Evolutionary conservation across 2,797 vertebrate genomes (phyloP), one percentile per base, ranked within the genome.

Genomic region (Enteromius viviparus): DNA sequence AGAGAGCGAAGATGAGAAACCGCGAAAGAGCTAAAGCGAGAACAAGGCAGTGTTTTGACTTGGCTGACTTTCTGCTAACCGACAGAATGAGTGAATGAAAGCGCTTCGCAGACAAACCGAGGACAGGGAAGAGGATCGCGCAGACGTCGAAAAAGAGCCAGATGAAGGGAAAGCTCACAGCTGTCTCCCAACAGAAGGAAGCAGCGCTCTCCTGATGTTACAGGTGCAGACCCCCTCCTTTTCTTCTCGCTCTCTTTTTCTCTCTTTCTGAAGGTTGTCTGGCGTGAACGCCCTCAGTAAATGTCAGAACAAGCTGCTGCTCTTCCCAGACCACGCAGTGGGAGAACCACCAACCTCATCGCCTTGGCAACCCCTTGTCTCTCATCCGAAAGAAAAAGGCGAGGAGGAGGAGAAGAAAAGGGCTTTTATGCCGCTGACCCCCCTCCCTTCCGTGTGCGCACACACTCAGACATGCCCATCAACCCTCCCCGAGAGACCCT

Each of bases 281-380:
- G 90, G 90, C 91, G 91, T 89, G 86, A 90, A 87, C 89, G 89
- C 89, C 88, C 90, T 92, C 90, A 88, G 92, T 92, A 95, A 94
- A 94, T 95, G 94, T 95, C 94, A 95, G 90, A 89, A 93, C 93
- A 95, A 94, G 94, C 93, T 95, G 94, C 90, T 90, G 91, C 88
- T 91, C 94, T 95, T 94, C 93, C 94, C 94, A 94, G 91, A 93
- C 92, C 93, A 92, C 91, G 87, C 92, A 90, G 92, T 93, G 91
- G 93, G 92, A 94, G 92, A 94, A 90, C 83, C 89, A 92, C 93
- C 92, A 94, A 93, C 92, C 92, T 93, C 93, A 94, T 95, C 88
- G 90, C 94, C 93, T 92, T 94, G 93, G 93, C 92, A 95, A 95
- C 94, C 91, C 92, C 91, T 93, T 29, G 68, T 85, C 76, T 84